Percentiles rank a stretch among this genome's conserved stretches.
phyloP scores from a whole-genome alignment of 2,888 invertebrate species.

The Ormyrus labotus region DNA sequence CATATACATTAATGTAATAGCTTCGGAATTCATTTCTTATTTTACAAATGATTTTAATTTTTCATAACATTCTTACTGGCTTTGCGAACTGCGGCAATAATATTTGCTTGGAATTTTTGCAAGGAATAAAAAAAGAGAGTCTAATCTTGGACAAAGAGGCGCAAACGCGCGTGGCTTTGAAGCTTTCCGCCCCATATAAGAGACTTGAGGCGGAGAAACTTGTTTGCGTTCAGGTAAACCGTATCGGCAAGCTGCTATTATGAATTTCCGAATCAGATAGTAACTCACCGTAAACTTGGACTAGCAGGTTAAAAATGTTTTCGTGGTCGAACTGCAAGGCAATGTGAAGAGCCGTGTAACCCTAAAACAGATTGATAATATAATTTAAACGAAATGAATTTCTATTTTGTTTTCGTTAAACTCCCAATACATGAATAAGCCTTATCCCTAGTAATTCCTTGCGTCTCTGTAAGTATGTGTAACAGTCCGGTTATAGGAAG shows the following conservation, averaged over 20 bases:
- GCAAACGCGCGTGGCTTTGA: constrained; percentile 36
- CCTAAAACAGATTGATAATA: constrained; percentile 79
- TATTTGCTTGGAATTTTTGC: too few species aligned
- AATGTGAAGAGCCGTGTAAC: constrained; percentile 94
- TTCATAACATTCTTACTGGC: too few species aligned
- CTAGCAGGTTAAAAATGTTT: constrained; percentile 90
- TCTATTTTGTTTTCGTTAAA: too few species aligned
- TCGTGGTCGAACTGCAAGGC: constrained; percentile 94
- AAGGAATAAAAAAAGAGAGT: neutral
- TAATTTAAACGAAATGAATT: neutral
- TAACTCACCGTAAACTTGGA: constrained; percentile 91
- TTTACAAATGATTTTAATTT: neutral
- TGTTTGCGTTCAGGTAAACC: neutral
- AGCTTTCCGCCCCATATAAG: constrained; percentile 2
- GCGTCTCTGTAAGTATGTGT: too few species aligned
- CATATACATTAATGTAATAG: neutral
- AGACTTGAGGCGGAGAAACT: neutral
- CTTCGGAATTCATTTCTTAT: neutral
- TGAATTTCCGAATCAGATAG: constrained; percentile 60
- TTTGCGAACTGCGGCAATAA: too few species aligned
- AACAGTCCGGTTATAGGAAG: too few species aligned
- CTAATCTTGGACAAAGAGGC: constrained; percentile 65
- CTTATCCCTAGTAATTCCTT: too few species aligned
- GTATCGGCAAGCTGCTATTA: neutral
- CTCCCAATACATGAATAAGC: too few species aligned